phyloP scores from a whole-genome alignment of 1,140 invertebrate genomes.

The Bombus consobrinus region DNA sequence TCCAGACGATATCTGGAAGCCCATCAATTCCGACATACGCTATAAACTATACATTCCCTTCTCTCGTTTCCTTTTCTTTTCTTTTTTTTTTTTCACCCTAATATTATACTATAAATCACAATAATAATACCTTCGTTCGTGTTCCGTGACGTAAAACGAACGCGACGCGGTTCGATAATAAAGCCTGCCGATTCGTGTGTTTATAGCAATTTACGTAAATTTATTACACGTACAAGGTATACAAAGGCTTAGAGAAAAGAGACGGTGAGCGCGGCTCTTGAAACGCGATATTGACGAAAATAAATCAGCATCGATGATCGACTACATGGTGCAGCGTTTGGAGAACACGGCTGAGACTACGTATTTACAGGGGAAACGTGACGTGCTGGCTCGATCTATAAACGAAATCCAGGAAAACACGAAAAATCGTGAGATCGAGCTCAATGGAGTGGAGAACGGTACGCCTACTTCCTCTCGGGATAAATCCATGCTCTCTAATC shows the following conservation, averaged over 20 bases:
- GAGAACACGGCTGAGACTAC: background rate
- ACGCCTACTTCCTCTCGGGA: constrained; percentile 55
- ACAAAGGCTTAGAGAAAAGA: background rate
- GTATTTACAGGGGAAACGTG: background rate
- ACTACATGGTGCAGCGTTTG: background rate
- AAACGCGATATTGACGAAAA: background rate
- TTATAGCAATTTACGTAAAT: constrained; percentile 15
- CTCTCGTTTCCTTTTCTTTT: background rate
- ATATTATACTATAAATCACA: constrained; percentile 20
- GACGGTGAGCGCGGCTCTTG: background rate
- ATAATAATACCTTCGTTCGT: constrained; percentile 2
- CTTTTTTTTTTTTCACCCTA: background rate
- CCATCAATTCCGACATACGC: constrained; percentile 13
- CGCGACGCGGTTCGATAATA: background rate
- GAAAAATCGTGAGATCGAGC: background rate
- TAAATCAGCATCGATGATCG: constrained; percentile 22
- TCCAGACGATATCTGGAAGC: background rate
- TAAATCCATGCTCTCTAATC: constrained; percentile 40
- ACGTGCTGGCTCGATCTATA: constrained; percentile 9
- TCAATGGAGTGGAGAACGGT: background rate
- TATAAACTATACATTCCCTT: background rate
- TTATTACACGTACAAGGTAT: constrained; percentile 4
- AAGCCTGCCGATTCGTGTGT: background rate
- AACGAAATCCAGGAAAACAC: constrained; percentile 30
- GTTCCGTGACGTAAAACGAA: background rate